A percentile compares a stretch with the other conserved stretches of the same genome.
phyloP scores from a whole-genome alignment of 2,113 vertebrate species.

The Psephotus haematonotus region DNA sequence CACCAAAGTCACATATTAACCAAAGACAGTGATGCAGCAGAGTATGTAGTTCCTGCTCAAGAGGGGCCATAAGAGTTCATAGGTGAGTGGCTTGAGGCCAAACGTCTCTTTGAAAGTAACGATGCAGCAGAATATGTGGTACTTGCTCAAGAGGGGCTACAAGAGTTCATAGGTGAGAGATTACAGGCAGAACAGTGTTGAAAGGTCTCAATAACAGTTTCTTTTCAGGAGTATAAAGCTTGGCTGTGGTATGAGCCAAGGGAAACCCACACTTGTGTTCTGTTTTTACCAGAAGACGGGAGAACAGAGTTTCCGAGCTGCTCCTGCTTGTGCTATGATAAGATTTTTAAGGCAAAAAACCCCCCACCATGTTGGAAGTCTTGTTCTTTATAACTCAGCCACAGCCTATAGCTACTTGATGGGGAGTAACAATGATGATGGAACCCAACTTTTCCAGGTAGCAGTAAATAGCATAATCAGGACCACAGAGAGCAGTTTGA shows the following conservation, averaged over 20 bases:
- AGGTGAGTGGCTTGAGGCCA: not conserved
- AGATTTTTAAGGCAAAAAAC: not conserved
- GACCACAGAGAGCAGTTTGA: not conserved
- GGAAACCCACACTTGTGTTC: not conserved
- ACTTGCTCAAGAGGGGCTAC: not conserved
- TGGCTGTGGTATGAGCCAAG: not conserved
- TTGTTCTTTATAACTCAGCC: not conserved
- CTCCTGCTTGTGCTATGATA: not conserved
- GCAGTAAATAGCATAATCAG: not conserved
- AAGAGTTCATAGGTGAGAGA: not conserved
- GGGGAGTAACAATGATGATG: not conserved
- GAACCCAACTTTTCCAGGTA: not conserved
- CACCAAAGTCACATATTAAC: constrained; percentile 13
- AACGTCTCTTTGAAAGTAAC: not conserved
- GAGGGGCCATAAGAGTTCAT: not conserved
- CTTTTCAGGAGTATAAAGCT: not conserved
- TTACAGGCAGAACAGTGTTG: fast-evolving
- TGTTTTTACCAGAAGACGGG: not conserved
- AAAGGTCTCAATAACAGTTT: not conserved
- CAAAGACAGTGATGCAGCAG: not conserved
- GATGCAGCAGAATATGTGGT: not conserved
- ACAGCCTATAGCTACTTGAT: not conserved
- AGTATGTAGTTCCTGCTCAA: not conserved
- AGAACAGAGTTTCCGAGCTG: not conserved
- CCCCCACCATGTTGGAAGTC: not conserved